A percentile compares a stretch with the other conserved stretches of the same genome.
These are phyloP conservation scores for Falco punctatus DNA, from an alignment of 2,113 vertebrate species.

Conservation along the genomic window DNA sequence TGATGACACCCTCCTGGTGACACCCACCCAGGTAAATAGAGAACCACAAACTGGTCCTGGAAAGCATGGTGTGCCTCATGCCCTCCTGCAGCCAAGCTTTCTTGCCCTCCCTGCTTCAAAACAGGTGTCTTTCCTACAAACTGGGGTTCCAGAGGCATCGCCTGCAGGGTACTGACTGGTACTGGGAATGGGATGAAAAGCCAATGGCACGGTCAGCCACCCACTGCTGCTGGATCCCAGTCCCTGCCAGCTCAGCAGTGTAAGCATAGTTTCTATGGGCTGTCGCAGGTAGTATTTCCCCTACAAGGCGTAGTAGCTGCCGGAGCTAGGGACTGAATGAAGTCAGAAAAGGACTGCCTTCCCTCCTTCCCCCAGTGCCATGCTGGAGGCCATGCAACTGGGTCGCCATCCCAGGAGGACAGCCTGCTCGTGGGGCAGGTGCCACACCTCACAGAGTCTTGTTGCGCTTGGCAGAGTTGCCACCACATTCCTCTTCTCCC, in stretches of 20 bases:
- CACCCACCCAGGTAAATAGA: not conserved
- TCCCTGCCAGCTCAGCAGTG: not conserved
- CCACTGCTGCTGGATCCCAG: not conserved
- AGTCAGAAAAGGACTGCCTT: not conserved
- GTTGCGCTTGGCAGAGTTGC: not conserved
- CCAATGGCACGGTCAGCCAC: fast-evolving
- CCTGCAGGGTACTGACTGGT: not conserved
- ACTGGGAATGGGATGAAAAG: not conserved
- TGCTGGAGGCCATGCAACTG: fast-evolving
- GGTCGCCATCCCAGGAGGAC: not conserved
- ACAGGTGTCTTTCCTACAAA: not conserved
- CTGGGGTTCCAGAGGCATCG: no score
- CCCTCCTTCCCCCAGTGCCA: not conserved
- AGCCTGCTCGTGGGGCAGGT: fast-evolving
- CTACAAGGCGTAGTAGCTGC: not conserved
- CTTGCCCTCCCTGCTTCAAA: not conserved
- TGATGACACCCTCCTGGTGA: not conserved
- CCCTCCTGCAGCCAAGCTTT: not conserved
- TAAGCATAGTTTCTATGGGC: fast-evolving
- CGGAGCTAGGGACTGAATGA: not conserved
- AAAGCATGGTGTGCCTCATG: not conserved
- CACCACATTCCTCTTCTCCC: not conserved
- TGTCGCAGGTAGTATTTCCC: not conserved
- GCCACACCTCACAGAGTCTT: fast-evolving
- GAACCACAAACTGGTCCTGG: not conserved